Conservation (phyloP, 2,888 invertebrate species). For the Nudaria mundana region DNA sequence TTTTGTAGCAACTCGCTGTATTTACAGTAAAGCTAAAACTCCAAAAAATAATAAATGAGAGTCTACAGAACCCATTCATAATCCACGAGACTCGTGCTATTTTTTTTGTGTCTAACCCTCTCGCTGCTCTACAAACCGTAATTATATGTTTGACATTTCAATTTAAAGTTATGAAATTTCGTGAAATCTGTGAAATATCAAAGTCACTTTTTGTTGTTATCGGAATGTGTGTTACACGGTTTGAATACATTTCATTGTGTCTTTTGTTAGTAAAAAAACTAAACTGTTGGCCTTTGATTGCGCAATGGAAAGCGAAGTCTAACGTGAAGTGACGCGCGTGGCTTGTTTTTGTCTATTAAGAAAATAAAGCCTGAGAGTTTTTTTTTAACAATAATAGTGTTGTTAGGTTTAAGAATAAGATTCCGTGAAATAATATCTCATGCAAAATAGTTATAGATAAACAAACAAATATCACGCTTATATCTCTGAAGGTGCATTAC, state of each 20-base stretch:
- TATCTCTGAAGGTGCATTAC: too few relatives aligned
- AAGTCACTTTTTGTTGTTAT: constrained; percentile 55
- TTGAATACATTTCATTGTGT: constrained; percentile 56
- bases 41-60: too few relatives aligned
- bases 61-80: too few relatives aligned
- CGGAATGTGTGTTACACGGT: constrained; percentile 49
- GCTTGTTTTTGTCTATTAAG: constrained; percentile 32
- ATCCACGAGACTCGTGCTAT: constrained; percentile 22
- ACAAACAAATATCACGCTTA: too few relatives aligned
- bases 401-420: too few relatives aligned
- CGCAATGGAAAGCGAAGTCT: constrained; percentile 59
- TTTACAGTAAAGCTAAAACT: too few relatives aligned
- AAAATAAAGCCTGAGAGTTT: too few relatives aligned
- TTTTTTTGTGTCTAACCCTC: constrained; percentile 56
- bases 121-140: constrained; percentile 49
- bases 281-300: constrained; percentile 60
- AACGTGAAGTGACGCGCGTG: constrained; percentile 32
- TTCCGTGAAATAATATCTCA: too few relatives aligned
- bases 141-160: constrained; percentile 45
- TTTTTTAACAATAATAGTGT: too few relatives aligned
- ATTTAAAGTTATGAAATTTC: constrained; percentile 73
- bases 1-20: too few relatives aligned
- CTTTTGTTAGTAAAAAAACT: constrained; percentile 51
- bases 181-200: constrained; percentile 71
- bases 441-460: too few relatives aligned